These are phyloP conservation scores for Caenorhabditis latens DNA, from an alignment of 1,140 invertebrate species.

Conservation along the genomic window DNA sequence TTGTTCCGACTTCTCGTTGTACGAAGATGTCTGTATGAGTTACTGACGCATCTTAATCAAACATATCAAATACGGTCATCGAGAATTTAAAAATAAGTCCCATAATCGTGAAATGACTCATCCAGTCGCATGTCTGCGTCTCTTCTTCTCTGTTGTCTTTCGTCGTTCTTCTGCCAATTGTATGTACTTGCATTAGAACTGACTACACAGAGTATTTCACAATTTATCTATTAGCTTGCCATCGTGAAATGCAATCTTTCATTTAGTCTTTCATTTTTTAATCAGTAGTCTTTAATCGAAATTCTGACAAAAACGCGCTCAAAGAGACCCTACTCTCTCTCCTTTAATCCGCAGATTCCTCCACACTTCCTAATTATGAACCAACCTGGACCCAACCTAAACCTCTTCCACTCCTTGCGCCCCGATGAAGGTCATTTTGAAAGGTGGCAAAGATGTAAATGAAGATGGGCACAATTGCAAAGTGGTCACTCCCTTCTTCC, in stretches of 20 bases:
- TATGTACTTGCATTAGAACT: background rate
- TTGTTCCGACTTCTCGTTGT: no score
- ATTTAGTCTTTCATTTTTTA: no score
- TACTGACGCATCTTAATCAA: slow-evolving; percentile 34
- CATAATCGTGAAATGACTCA: slow-evolving; percentile 15
- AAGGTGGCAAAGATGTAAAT: slow-evolving; percentile 52
- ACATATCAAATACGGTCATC: background rate
- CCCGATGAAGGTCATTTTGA: background rate
- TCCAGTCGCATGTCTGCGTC: background rate
- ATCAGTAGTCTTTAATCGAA: no score
- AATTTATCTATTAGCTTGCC: background rate
- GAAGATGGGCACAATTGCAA: slow-evolving; percentile 39
- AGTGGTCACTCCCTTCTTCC: slow-evolving; percentile 8
- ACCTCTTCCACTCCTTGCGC: background rate
- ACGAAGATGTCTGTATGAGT: no score
- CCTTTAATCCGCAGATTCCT: no score
- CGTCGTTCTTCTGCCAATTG: slow-evolving; percentile 6
- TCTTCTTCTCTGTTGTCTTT: background rate
- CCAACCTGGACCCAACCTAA: background rate
- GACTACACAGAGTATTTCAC: background rate
- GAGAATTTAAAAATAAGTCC: slow-evolving; percentile 13
- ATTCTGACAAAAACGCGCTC: no score
- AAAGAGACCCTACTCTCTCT: no score
- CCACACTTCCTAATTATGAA: no score
- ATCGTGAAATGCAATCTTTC: no score